These are phyloP conservation scores for Pteria penguin DNA, from an alignment of 2,888 invertebrate genomes.

Conservation along the genomic window DNA sequence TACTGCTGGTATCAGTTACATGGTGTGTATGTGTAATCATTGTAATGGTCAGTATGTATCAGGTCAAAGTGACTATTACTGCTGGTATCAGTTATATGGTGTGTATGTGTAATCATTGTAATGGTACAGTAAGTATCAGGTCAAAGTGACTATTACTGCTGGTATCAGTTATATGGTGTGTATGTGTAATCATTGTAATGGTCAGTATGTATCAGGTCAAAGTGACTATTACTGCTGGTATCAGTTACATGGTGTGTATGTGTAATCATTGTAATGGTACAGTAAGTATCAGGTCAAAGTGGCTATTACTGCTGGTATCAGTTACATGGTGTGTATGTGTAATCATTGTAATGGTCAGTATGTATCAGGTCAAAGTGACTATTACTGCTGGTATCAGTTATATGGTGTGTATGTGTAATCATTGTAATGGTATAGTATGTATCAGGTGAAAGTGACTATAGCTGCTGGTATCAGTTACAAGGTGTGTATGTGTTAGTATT, in stretches of 20 bases:
- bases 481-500: background rate
- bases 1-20: conserved; percentile 89
- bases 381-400: conserved; percentile 88
- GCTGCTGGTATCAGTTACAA: background rate
- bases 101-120: conserved; percentile 88
- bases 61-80: background rate
- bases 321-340: conserved; percentile 97
- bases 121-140: no score
- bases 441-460: background rate
- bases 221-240: conserved; percentile 81
- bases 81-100: conserved; percentile 93
- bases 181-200: background rate
- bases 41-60: conserved; percentile 88
- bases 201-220: no score
- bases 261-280: conserved; percentile 94
- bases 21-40: conserved; percentile 98
- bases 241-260: conserved; percentile 98
- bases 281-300: conserved; percentile 82
- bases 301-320: conserved; percentile 84
- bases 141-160: background rate
- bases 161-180: background rate
- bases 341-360: conserved; percentile 94
- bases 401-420: conserved; percentile 98
- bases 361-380: conserved; percentile 61
- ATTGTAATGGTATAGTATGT: conserved; percentile 90